Base-by-base conservation (phyloP, 2,113 vertebrate species). In the Ploceus nigricollis region DNA sequence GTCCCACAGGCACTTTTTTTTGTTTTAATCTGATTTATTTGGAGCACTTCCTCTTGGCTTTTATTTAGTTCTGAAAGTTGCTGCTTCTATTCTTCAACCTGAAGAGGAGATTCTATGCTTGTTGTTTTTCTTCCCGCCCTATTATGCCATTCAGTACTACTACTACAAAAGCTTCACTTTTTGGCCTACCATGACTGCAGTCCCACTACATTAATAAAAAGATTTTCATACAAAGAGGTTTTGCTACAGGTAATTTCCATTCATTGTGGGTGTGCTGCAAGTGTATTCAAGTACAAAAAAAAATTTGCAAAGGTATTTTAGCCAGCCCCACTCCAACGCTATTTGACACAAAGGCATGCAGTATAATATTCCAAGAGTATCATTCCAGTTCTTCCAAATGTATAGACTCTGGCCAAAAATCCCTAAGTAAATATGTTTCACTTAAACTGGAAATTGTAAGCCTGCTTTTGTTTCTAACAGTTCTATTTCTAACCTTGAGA, bases 361-460 rank as follows among this genome's bases (percentile, higher is more conserved):
- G 93, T 60, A 87, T 96, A 91, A 83, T 78, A 92, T 63, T 95
- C 60, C 88, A 90, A 83, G 86, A 87, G 42, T 87, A 94, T 79
- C 84, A 93, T 87, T 94, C 70, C 86, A 93, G 80, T 50, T 89
- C 94, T 94, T 95, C 83, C 71, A 91, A 91, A 96, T 1, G 2
- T 86, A 86, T 81, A 91, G 50, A n/a, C 68, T 66, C 57, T 54
- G 71, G 42, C 82, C 81, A 96, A 90, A 95, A 94, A 90, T 60
- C 75, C 73, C 68, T 56, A 89, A 88, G 75, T 37, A 93, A 96
- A 90, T 73, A 90, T 3, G 5, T 51, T 90, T 91, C 11, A 1
- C 64, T 91, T 93, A 44, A 94, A 54, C 37, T 93, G 85, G 63
- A 95, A 96, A 58, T n/a, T 86, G 33, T 44, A 86, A 60, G 78